A percentile compares a stretch with the other conserved stretches of the same genome.
Evolutionary conservation across 1,140 invertebrate genomes (phyloP).

Genomic region (Leptinotarsa texana): DNA sequence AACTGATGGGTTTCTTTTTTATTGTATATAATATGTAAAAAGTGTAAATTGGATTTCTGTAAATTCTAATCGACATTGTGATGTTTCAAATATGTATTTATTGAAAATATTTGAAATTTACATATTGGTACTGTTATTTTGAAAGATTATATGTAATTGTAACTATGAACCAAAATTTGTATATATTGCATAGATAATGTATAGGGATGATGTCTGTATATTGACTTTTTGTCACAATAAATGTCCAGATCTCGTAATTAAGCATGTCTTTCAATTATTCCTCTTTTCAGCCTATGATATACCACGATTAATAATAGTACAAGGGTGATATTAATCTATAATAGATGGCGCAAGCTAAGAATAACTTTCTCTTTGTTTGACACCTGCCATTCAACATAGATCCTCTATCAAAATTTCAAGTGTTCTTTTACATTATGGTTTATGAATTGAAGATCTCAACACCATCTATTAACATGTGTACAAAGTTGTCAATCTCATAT

Average conservation of each 20-base stretch:
- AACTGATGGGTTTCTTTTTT: slow-evolving; percentile 16
- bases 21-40: slow-evolving; percentile 35
- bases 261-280: background rate
- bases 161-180: slow-evolving; percentile 44
- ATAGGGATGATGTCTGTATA: slow-evolving; percentile 37
- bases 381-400: no score
- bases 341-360: no score
- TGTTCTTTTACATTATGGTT: no score
- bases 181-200: slow-evolving; percentile 38
- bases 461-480: no score
- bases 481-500: no score
- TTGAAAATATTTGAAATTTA: slow-evolving; percentile 26
- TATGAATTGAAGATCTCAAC: no score
- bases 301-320: no score
- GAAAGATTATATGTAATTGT: slow-evolving; percentile 20
- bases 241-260: slow-evolving; percentile 43
- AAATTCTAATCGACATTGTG: slow-evolving; percentile 36
- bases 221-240: slow-evolving; percentile 48
- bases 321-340: no score
- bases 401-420: no score
- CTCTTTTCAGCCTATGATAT: no score
- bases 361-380: no score
- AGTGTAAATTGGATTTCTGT: slow-evolving; percentile 11
- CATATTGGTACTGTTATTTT: slow-evolving; percentile 6
- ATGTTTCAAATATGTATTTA: slow-evolving; percentile 41